Evolutionary conservation across 2,888 invertebrate species (phyloP), one percentile per base, ranked within the genome.

Genomic region (Acleris laterana): DNA sequence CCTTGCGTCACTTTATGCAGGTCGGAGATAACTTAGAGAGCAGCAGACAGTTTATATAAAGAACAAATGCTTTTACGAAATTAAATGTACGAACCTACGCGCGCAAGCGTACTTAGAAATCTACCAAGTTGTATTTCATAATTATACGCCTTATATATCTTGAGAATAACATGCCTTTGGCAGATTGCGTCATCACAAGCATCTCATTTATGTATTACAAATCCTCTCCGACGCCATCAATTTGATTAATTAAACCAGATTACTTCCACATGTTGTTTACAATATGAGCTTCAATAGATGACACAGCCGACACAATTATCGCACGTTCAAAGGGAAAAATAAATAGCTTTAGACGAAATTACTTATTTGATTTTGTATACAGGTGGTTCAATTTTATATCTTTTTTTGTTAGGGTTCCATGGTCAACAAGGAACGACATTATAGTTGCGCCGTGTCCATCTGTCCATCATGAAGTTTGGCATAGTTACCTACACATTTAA

Each of bases 231-330:
- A 52, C 50, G 42, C 9, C 56, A 44, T 51, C 51, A 66, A 66
- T 66, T 56, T 61, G 38, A 66, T 66, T 56, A 51, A 66, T 61
- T 57, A 50, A 61, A 56, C 46, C 17, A 51, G 51, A 61, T 65
- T 51, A 60, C 60, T 28, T 46, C 25, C 28, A 44, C 61, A 44
- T 52, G 49, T 20, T 32, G 58, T 28, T 57, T 70, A 69, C 77
- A 81, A 85, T 79, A 83, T 46, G 78, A 78, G 82, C 78, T 83
- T 85, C 82, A 87, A 86, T 82, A 84, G 79, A 73, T 75, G 75
- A 77, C 78, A 76, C 80, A 80, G 77, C 74, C 58, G 71, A 75
- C 74, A 71, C 74, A 69, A 68, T 72, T 69, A 70, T 72, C 38
- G 11, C 11, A 13, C 11, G 38, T 38, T 32, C 13, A 38, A 38